These are phyloP conservation scores for Parapristionchus giblindavisi DNA, from an alignment of 2,888 invertebrate species.

Conservation along the genomic window DNA sequence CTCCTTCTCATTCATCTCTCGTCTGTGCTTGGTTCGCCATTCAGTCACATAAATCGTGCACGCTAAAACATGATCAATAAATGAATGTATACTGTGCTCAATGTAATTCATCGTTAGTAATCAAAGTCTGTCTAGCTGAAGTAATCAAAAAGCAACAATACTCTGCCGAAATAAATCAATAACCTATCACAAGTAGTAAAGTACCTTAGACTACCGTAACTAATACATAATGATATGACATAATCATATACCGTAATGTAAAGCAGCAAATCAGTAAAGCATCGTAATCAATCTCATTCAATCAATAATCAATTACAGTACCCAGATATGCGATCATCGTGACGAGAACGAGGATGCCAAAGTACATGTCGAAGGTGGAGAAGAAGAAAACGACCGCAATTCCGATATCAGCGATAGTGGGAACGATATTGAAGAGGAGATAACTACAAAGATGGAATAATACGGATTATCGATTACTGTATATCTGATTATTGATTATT, in stretches of 20 bases:
- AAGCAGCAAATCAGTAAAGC: too few relatives aligned
- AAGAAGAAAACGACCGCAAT: conserved; percentile 90
- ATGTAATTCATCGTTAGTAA: neutral
- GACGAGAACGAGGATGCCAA: conserved; percentile 90
- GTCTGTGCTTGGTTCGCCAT: conserved; percentile 94
- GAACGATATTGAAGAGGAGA: conserved; percentile 84
- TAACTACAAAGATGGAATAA: conserved; percentile 44
- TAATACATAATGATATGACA: neutral
- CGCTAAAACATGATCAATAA: conserved; percentile 54
- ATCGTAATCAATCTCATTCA: too few relatives aligned
- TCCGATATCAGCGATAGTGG: conserved; percentile 89
- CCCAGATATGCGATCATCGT: conserved; percentile 93
- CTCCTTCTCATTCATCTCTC: conserved; percentile 91
- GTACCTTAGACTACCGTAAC: neutral
- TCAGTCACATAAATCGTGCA: conserved; percentile 90
- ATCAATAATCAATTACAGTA: conserved; percentile 71
- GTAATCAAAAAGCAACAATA: neutral
- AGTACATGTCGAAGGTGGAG: conserved; percentile 88
- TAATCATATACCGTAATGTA: neutral
- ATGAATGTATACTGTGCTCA: neutral
- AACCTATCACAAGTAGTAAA: too few relatives aligned
- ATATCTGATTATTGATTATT: neutral
- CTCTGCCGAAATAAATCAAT: too few relatives aligned
- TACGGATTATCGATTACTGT: neutral
- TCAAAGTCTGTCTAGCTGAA: neutral